Evolutionary conservation across 2,797 vertebrate genomes (phyloP), one percentile per base, ranked within the genome.

Genomic region (Pithecia hirsuta): DNA sequence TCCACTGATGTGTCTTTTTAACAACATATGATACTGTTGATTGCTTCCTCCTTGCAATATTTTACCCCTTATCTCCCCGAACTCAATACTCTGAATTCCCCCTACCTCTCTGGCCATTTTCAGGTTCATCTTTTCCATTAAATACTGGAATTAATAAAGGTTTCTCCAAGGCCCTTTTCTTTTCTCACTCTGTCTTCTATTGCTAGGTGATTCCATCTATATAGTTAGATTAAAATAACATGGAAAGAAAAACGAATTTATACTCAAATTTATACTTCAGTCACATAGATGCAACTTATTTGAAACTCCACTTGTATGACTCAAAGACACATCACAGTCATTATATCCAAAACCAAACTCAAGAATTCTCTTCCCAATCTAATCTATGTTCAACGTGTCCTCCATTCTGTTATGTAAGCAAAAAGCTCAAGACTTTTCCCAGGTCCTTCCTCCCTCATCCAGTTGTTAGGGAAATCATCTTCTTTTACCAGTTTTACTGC

Each of bases 161-260:
- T 78, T 90, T 81, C 11, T 64, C 57, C 57, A 55, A 90, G 50
- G 15, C 17, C 5, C 9, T 52, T 70, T 75, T 79, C 64, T 87
- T 46, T 78, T 95, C 28, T 87, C 57, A 67, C 22, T 84, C n/a
- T 55, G 17, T 72, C 85, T 67, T 96, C 76, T 91, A 30, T 33
- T 19, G 44, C 8, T 96, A 48, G 86, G 44, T 70, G 61, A 85
- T 76, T 46, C 48, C 48, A 52, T 74, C 87, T 83, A 44, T 24
- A n/a, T 20, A n/a, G 22, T 52, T 83, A 36, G 36, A 83, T 80
- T 96, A 89, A 89, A 96, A 90, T 80, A 90, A 64, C 50, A 61
- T 20, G 26, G 24, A 72, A 88, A 80, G 28, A 86, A 59, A 88
- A 10, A n/a, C 22, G 48, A 75, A 13, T 83, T 67, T 67, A 67